A percentile compares a stretch with the other conserved stretches of the same genome.
Evolutionary conservation across 30 jellyfish, hydroid and myxozoan species (phyloP).

Genomic region (Hydractinia symbiolongicarpus): DNA sequence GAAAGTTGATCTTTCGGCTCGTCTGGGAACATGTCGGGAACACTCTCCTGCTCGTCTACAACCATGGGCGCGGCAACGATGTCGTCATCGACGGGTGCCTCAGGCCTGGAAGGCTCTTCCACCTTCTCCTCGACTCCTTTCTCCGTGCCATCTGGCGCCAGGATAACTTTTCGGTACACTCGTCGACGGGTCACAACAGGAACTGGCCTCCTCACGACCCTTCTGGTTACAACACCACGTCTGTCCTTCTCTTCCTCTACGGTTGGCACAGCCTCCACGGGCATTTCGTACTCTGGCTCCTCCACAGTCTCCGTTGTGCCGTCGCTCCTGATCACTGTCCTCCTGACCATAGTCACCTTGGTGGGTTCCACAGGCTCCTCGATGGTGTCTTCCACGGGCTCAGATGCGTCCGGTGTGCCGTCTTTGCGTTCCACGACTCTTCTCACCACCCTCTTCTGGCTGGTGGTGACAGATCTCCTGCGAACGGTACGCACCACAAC

Average conservation of each 20-base stretch:
- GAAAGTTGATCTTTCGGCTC: slow-evolving; percentile 2
- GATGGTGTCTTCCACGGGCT: slow-evolving; percentile 13
- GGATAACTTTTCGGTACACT: slow-evolving; percentile 38
- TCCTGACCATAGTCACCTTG: slow-evolving; percentile 28
- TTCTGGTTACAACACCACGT: slow-evolving; percentile 37
- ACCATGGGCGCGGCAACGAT: slow-evolving; percentile 14
- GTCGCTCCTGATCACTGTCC: slow-evolving; percentile 28
- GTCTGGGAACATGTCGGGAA: slow-evolving; percentile 7
- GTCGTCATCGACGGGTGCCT: slow-evolving; percentile 10
- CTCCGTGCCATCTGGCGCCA: slow-evolving; percentile 62
- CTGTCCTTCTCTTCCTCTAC: slow-evolving; percentile 48
- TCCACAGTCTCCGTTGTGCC: slow-evolving; percentile 35
- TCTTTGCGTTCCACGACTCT: too few species aligned
- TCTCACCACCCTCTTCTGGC: slow-evolving; percentile 18
- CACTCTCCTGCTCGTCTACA: slow-evolving; percentile 8
- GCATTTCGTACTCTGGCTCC: slow-evolving; percentile 59
- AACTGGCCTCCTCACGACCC: slow-evolving; percentile 22
- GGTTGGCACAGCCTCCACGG: slow-evolving; percentile 25
- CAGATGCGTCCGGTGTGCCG: too few species aligned
- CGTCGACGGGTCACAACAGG: slow-evolving; percentile 44
- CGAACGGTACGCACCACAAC: slow-evolving; percentile 21
- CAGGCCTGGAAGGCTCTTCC: not conserved
- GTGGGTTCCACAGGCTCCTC: slow-evolving; percentile 52
- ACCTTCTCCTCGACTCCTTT: slow-evolving; percentile 60
- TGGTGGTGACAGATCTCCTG: slow-evolving; percentile 1